A percentile compares a stretch with the other conserved stretches of the same genome.
These are phyloP conservation scores for Aporophyla nigra DNA, from an alignment of 2,888 invertebrate species.

Conservation along the genomic window DNA sequence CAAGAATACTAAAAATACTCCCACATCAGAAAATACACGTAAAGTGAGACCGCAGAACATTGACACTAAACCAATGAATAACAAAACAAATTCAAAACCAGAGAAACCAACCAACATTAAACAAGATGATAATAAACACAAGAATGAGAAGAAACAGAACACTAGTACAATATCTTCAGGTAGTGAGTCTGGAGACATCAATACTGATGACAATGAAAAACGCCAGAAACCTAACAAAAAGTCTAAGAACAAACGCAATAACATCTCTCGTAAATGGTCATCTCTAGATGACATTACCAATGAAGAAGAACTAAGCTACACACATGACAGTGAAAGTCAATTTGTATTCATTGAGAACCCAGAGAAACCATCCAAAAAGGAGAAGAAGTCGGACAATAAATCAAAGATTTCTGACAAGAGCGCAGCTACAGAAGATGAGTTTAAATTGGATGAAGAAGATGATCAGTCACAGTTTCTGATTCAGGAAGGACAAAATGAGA, in stretches of 20 bases:
- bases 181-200: constrained; percentile 88
- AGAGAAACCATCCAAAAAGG: constrained; percentile 85
- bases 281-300: constrained; percentile 90
- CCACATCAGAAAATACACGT: constrained; percentile 84
- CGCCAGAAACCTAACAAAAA: constrained; percentile 83
- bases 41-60: constrained; percentile 86
- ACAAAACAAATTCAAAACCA: constrained; percentile 83
- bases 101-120: constrained; percentile 79
- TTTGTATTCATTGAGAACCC: constrained; percentile 88
- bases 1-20: constrained; percentile 91
- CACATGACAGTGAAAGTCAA: constrained; percentile 83
- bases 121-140: constrained; percentile 82
- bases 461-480: constrained; percentile 80
- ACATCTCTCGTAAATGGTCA: constrained; percentile 91
- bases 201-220: constrained; percentile 85
- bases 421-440: constrained; percentile 77
- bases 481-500: constrained; percentile 82
- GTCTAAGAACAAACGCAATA: constrained; percentile 86
- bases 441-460: constrained; percentile 81
- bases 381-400: constrained; percentile 81
- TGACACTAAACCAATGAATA: constrained; percentile 82
- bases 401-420: constrained; percentile 77
- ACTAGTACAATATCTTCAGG: constrained; percentile 86
- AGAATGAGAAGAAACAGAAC: constrained; percentile 82
- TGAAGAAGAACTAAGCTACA: constrained; percentile 81